Conservation (phyloP, 2,797 vertebrate genomes). For the Champsocephalus gunnari region DNA sequence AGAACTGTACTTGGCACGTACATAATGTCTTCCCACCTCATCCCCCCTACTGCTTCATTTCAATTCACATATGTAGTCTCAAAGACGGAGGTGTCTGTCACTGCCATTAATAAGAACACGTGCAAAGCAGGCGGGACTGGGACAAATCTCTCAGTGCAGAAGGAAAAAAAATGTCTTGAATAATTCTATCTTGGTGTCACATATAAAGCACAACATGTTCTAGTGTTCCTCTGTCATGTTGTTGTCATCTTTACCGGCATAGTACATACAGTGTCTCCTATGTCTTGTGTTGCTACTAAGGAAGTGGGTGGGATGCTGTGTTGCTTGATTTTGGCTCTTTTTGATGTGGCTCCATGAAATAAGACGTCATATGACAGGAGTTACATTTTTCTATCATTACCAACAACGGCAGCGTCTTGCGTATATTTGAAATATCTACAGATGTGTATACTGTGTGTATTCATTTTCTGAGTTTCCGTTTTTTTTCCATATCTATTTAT, state of each 20-base stretch:
- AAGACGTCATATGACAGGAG: not conserved
- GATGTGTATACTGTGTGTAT: too few relatives aligned
- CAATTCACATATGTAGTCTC: not conserved
- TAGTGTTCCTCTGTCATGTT: not conserved
- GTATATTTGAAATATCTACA: too few relatives aligned
- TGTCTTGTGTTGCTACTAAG: not conserved
- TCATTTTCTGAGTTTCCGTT: too few relatives aligned
- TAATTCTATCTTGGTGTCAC: not conserved
- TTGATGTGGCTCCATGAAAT: not conserved
- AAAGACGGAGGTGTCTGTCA: slow-evolving; percentile 35
- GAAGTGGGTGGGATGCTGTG: slow-evolving; percentile 1
- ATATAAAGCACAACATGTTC: slow-evolving; percentile 1
- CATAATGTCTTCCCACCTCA: slow-evolving; percentile 14
- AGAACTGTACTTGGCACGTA: slow-evolving; percentile 32
- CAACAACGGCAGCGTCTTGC: too few relatives aligned
- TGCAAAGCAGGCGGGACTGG: slow-evolving; percentile 16
- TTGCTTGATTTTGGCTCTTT: not conserved
- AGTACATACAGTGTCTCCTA: not conserved
- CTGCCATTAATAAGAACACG: slow-evolving; percentile 37
- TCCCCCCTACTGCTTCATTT: not conserved
- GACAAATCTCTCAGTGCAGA: slow-evolving; percentile 5
- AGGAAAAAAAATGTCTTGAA: not conserved
- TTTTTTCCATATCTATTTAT: too few relatives aligned
- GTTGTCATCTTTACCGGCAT: slow-evolving; percentile 1
- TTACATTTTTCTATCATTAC: too few relatives aligned